Percentiles rank a stretch among this genome's conserved stretches.
Conservation (phyloP, 2,113 vertebrate species). For the Astatotilapia flaviijosephi region DNA sequence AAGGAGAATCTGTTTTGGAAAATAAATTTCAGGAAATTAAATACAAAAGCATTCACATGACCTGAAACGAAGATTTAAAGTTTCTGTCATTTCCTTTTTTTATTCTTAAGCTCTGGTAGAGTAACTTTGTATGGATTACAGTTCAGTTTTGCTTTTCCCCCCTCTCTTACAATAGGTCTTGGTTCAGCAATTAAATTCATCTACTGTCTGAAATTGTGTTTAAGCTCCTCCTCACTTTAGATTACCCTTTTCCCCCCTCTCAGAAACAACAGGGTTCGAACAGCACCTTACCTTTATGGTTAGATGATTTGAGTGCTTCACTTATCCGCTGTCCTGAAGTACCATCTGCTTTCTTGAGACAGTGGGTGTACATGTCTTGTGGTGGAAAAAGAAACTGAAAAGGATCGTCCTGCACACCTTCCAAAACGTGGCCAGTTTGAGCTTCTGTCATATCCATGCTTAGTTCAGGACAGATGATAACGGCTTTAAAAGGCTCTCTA, state of each 20-base stretch:
- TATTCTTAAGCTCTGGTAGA: background rate
- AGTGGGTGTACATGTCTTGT: background rate
- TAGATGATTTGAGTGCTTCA: background rate
- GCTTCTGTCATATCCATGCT: slow-evolving; percentile 30
- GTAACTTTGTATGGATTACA: background rate
- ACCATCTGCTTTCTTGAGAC: background rate
- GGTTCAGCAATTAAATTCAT: background rate
- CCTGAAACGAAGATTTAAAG: background rate
- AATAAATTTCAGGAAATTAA: background rate
- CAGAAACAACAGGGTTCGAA: background rate
- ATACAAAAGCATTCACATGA: background rate
- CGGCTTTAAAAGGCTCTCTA: background rate
- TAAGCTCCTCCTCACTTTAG: background rate
- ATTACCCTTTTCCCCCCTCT: background rate
- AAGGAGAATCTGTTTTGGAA: background rate
- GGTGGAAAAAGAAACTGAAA: background rate
- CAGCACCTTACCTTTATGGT: background rate
- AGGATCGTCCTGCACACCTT: background rate
- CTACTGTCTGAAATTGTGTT: background rate
- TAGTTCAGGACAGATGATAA: background rate
- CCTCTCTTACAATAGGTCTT: background rate
- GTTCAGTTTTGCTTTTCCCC: background rate
- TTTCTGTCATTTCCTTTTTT: background rate
- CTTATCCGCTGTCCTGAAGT: background rate
- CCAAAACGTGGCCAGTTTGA: background rate